phyloP scores from a whole-genome alignment of 2,888 invertebrate genomes.

The Drosophila barbarae region DNA sequence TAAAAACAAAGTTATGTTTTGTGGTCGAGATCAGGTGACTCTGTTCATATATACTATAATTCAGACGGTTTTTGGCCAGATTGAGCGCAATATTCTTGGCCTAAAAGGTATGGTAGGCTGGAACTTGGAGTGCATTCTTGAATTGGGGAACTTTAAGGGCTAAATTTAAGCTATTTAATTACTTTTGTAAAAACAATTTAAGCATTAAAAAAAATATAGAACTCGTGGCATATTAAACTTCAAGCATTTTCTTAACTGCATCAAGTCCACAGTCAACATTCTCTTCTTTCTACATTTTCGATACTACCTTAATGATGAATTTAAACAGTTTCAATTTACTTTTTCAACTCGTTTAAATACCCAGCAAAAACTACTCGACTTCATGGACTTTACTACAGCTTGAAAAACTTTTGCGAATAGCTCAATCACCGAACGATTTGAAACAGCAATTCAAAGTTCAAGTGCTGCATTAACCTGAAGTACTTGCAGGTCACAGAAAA shows the following conservation, averaged over 20 bases:
- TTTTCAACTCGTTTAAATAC: not conserved
- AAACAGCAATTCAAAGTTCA: constrained; percentile 38
- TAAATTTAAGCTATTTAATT: not conserved
- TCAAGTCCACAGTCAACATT: not conserved
- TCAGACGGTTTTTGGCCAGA: not conserved
- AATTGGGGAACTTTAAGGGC: not conserved
- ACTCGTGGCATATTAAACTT: too few species aligned
- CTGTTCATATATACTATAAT: constrained; percentile 17
- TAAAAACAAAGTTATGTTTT: constrained; percentile 42
- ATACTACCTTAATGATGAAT: not conserved
- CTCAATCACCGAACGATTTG: constrained; percentile 28
- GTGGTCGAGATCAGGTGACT: constrained; percentile 33
- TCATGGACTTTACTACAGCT: not conserved
- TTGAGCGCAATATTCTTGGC: not conserved
- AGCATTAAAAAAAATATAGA: not conserved
- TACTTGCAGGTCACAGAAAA: constrained; percentile 21
- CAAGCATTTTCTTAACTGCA: not conserved
- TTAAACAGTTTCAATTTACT: not conserved
- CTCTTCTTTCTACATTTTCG: not conserved
- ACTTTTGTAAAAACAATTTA: not conserved
- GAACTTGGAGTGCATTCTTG: not conserved
- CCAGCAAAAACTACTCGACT: not conserved
- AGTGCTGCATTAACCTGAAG: constrained; percentile 38
- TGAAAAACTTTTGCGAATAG: constrained; percentile 2
- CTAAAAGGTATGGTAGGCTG: not conserved